Conservation (phyloP, 2,888 invertebrate species). For the Pandemis corylana region DNA sequence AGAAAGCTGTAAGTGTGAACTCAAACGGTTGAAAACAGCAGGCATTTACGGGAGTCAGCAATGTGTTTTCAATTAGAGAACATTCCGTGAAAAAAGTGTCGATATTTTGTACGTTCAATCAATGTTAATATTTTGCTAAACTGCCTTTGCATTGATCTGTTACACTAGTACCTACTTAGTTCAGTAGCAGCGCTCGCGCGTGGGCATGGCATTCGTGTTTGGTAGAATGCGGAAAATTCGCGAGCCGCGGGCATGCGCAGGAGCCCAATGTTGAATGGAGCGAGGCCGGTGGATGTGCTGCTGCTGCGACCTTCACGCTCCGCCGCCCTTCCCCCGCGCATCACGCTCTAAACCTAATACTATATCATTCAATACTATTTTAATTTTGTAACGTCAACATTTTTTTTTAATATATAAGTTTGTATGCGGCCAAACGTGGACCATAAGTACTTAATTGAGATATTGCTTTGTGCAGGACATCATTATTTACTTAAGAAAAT, state of each 20-base stretch:
- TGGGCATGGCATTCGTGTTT: constrained; percentile 21
- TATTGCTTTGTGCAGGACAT: background rate
- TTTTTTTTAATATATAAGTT: no score
- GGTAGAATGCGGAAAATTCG: constrained; percentile 40
- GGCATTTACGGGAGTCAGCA: background rate
- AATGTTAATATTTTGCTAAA: background rate
- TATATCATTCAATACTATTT: no score
- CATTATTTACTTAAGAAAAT: no score
- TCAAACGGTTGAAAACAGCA: background rate
- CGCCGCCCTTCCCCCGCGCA: constrained; percentile 22
- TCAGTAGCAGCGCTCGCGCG: background rate
- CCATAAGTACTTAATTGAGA: background rate
- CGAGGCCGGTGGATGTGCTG: constrained; percentile 36
- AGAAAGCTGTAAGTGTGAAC: background rate
- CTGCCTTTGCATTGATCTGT: background rate
- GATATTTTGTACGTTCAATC: background rate
- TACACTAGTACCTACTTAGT: background rate
- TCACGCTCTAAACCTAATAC: constrained; percentile 19
- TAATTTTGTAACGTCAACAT: no score
- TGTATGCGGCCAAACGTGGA: no score
- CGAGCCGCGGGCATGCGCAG: constrained; percentile 10
- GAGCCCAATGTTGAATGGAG: constrained; percentile 11
- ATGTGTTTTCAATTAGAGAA: background rate
- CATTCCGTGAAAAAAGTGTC: no score
- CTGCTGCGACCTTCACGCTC: constrained; percentile 34